These are phyloP conservation scores for Drosophila kanekoi DNA, from an alignment of 2,888 invertebrate genomes.

Conservation along the genomic window DNA sequence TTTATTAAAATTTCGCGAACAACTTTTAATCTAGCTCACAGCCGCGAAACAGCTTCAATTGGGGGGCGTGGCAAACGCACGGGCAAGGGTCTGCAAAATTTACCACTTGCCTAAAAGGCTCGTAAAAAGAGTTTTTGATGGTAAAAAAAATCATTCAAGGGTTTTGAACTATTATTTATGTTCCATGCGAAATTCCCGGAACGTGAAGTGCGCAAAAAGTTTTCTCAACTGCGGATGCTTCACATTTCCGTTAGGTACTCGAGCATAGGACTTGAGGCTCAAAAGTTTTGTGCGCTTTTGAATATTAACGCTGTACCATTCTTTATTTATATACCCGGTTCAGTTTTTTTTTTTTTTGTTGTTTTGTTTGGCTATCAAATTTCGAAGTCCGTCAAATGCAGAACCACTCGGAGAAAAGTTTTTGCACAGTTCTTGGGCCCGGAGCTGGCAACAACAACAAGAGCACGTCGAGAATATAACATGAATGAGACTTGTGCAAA, in stretches of 20 bases:
- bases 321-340: conserved; percentile 6
- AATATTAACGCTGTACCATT: conserved; percentile 43
- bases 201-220: conserved; percentile 44
- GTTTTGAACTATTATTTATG: conserved; percentile 54
- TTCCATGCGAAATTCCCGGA: conserved; percentile 32
- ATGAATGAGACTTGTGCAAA: conserved; percentile 39
- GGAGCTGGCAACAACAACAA: conserved; percentile 21
- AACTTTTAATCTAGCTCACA: conserved; percentile 54
- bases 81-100: conserved; percentile 22
- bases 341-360: not conserved
- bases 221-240: conserved; percentile 55
- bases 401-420: conserved; percentile 37
- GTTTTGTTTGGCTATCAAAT: conserved; percentile 45
- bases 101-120: conserved; percentile 24
- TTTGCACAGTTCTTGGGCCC: conserved; percentile 4
- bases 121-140: conserved; percentile 23
- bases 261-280: conserved; percentile 20
- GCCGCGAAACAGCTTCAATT: conserved; percentile 19
- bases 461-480: conserved; percentile 26
- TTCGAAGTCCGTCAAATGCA: conserved; percentile 65
- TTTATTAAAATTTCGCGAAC: conserved; percentile 59
- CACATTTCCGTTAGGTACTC: conserved; percentile 57
- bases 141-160: conserved; percentile 14
- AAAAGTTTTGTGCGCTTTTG: conserved; percentile 58
- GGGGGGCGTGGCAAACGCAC: conserved; percentile 27